Evolutionary conservation across 35 echinoderm and acorn worm genomes (phyloP), one percentile per base, ranked within the genome.

Genomic region (Apostichopus japonicus): DNA sequence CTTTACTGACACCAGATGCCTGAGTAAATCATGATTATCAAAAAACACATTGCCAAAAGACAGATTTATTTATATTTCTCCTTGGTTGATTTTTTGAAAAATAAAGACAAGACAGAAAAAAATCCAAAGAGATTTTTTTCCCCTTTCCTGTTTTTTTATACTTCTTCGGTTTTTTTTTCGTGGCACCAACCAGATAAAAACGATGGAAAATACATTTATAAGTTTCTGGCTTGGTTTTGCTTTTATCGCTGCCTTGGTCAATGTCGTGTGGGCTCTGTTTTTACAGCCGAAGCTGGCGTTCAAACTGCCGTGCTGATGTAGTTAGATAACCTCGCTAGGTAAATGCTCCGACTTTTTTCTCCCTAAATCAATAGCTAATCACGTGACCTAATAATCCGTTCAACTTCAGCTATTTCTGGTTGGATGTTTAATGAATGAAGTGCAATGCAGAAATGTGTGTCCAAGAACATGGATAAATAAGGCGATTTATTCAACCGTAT

Each of bases 1-100:
- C 61, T 89, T 89, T 89, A 23, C 61, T 89, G 86, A 89, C 86
- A 89, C 63, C 86, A 63, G 17, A 44, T 23, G 61, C 86, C 86
- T 89, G 61, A 72, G 67, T 51, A 89, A 72, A 89, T 89, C 27
- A 89, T 65, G 27, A 33, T 22, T 53, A n/a, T 63, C 27, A 72
- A 89, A 89, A 15, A 72, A 89, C 11, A 67, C 19, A 15, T 53
- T 89, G 86, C 61, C 67, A 73, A 44, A 44, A 22, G 57, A 53
- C 86, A 67, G 44, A 89, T 89, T 89, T 89, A 10, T 27, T 73
- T 89, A 51, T 73, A 13, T 73, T 89, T 89, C 86, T 72, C 59
- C 86, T 67, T 51, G 56, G 59, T 89, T 89, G 61, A 89, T 89
- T 89, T 51, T 72, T 14, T 72, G 23, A 72, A 89, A 52, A 33